Percentiles rank a stretch among this genome's conserved stretches.
These are phyloP conservation scores for Entosphenus tridentatus DNA, from an alignment of 2,113 vertebrate species.

Conservation along the genomic window DNA sequence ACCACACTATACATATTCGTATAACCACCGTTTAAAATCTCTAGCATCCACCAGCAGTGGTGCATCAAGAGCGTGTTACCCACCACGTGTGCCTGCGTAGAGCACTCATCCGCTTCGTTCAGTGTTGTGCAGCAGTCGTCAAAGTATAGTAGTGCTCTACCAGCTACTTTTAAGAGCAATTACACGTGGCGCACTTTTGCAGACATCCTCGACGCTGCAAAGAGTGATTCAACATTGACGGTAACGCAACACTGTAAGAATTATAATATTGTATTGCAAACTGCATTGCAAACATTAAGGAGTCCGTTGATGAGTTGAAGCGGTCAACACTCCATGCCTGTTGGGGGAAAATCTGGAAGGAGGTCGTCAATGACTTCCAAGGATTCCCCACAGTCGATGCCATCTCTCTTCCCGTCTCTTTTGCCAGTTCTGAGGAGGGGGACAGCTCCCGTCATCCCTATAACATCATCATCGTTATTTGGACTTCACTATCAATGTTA, in stretches of 20 bases:
- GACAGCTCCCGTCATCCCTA: not conserved
- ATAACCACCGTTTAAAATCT: slow-evolving; percentile 1
- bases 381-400: not conserved
- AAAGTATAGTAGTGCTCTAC: not conserved
- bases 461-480: slow-evolving; percentile 2
- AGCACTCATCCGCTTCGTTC: not conserved
- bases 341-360: not conserved
- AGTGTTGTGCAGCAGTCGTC: not conserved
- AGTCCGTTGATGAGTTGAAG: too few relatives aligned
- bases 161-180: not conserved
- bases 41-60: not conserved
- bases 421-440: not conserved
- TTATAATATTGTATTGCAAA: too few relatives aligned
- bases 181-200: not conserved
- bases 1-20: not conserved
- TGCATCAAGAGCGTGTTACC: not conserved
- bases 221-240: too few relatives aligned
- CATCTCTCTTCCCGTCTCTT: not conserved
- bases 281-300: too few relatives aligned
- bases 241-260: too few relatives aligned
- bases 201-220: not conserved
- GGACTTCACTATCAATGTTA: slow-evolving; percentile 3
- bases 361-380: not conserved
- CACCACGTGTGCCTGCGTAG: not conserved
- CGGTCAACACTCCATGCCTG: not conserved